Evolutionary conservation across 2,797 vertebrate genomes (phyloP).

Genomic region (Merluccius polli): DNA sequence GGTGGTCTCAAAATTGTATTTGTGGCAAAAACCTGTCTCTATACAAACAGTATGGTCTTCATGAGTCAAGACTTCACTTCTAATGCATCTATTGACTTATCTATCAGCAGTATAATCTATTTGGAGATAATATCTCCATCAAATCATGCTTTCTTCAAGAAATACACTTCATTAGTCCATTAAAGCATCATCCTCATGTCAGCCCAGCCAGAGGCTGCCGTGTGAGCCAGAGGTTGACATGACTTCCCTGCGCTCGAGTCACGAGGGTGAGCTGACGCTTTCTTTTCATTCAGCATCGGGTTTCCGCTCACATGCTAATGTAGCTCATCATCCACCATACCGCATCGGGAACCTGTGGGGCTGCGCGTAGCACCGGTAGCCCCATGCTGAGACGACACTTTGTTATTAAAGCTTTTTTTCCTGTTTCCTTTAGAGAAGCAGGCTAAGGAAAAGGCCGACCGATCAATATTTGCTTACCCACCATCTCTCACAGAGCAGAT

Average conservation of each 20-base stretch:
- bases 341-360: conserved; percentile 49
- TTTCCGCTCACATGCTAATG: conserved; percentile 55
- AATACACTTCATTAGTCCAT: not conserved
- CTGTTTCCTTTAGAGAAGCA: conserved; percentile 42
- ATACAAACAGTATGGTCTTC: not conserved
- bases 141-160: not conserved
- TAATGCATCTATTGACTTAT: not conserved
- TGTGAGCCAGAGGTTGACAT: conserved; percentile 46
- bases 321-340: conserved; percentile 28
- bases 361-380: conserved; percentile 57
- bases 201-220: conserved; percentile 16
- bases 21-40: not conserved
- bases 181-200: not conserved
- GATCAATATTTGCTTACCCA: conserved; percentile 50
- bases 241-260: conserved; percentile 58
- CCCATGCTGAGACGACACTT: conserved; percentile 48
- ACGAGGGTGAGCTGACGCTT: conserved; percentile 54
- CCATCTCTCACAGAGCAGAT: conserved; percentile 9
- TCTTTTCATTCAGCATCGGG: conserved; percentile 39
- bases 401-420: conserved; percentile 38
- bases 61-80: not conserved
- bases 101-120: not conserved
- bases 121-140: not conserved
- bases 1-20: not conserved
- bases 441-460: conserved; percentile 43